These are phyloP conservation scores for Amniataba percoides DNA, from an alignment of 2,797 vertebrate species.

Conservation along the genomic window DNA sequence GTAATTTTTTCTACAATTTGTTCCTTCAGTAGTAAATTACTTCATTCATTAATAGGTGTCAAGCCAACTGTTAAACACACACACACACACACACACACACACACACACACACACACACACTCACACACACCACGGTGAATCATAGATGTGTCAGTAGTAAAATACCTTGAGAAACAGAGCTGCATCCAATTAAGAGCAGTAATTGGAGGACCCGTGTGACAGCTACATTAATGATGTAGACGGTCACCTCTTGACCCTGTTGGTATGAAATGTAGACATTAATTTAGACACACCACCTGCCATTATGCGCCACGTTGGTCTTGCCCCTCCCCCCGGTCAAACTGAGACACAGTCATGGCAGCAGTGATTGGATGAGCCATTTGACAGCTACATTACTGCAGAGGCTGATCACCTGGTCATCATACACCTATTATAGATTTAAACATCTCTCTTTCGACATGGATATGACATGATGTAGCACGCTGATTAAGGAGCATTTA, in stretches of 20 bases:
- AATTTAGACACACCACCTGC: slow-evolving; percentile 54
- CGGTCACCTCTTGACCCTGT: slow-evolving; percentile 69
- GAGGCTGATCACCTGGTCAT: slow-evolving; percentile 42
- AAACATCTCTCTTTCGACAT: slow-evolving; percentile 39
- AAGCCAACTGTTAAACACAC: slow-evolving; percentile 36
- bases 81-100: slow-evolving; percentile 2
- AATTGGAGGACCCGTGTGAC: slow-evolving; percentile 79
- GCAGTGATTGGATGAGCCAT: slow-evolving; percentile 25
- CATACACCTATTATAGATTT: slow-evolving; percentile 24
- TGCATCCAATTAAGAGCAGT: slow-evolving; percentile 69
- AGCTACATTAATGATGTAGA: slow-evolving; percentile 73
- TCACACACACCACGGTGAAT: slow-evolving; percentile 37
- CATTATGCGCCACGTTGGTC: slow-evolving; percentile 18
- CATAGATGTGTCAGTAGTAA: slow-evolving; percentile 46
- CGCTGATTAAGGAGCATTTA: slow-evolving; percentile 66
- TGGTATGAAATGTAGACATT: slow-evolving; percentile 74
- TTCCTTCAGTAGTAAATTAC: slow-evolving; percentile 53
- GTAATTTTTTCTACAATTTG: slow-evolving; percentile 36
- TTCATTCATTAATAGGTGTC: slow-evolving; percentile 68
- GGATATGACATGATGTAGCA: slow-evolving; percentile 63
- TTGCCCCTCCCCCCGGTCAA: slow-evolving; percentile 9
- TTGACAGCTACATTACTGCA: slow-evolving; percentile 60
- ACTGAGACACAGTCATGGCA: slow-evolving; percentile 11
- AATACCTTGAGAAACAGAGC: slow-evolving; percentile 81
- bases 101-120: slow-evolving; percentile 21